Percentiles rank a stretch among this genome's conserved stretches.
Evolutionary conservation across 2,113 vertebrate species (phyloP).

Genomic region (Ptilonorhynchus violaceus): DNA sequence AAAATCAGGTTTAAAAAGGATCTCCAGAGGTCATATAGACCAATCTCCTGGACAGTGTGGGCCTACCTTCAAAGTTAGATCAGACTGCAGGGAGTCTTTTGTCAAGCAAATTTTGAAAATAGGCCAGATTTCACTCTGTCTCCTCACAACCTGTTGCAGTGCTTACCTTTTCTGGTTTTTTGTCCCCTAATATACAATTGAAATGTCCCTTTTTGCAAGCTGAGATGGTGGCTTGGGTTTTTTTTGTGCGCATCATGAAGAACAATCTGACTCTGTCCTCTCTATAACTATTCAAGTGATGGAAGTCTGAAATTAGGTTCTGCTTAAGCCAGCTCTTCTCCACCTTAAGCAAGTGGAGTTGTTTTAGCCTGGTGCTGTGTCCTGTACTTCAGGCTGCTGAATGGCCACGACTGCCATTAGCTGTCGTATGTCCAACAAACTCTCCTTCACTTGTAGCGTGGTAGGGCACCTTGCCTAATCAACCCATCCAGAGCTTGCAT

Average conservation of each 20-base stretch:
- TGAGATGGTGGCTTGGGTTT: neutral
- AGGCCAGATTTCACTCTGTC: neutral
- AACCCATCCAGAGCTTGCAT: neutral
- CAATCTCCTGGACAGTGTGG: fast-evolving
- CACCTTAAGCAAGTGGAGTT: neutral
- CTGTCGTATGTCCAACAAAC: neutral
- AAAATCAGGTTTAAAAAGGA: neutral
- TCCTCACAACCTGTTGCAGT: neutral
- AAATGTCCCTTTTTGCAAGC: neutral
- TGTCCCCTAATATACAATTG: neutral
- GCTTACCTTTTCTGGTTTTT: neutral
- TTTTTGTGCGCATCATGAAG: neutral
- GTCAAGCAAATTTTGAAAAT: neutral
- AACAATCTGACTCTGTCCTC: neutral
- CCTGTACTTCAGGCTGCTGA: neutral
- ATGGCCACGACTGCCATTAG: neutral
- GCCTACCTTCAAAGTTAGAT: neutral
- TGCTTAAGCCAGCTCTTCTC: neutral
- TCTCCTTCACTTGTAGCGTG: neutral
- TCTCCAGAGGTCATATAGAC: neutral
- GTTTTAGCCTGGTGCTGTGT: neutral
- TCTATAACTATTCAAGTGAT: neutral
- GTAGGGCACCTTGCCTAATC: neutral
- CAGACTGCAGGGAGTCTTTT: neutral
- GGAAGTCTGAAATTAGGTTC: neutral